Evolutionary conservation across 92 coral and sea anemone genomes (phyloP), one percentile per base, ranked within the genome.

Genomic region (Paragorgia papillata): DNA sequence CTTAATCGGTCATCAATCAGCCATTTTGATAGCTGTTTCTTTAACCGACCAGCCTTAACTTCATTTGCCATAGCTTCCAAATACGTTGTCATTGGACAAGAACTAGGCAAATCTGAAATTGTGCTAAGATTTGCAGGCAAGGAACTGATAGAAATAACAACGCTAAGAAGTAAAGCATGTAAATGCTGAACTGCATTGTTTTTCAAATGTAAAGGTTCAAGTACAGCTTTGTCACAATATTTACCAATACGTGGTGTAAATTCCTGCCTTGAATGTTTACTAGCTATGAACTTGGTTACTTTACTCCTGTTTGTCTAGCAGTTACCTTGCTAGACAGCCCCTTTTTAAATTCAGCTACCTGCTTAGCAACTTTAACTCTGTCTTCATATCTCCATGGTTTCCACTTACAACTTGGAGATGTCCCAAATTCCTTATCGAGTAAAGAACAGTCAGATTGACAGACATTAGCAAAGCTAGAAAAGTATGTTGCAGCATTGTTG

Each of bases 391-490:
- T 44, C 85, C 85, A 85, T 27, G 85, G 89, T 20, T 32, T 80
- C 85, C 89, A 85, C n/a, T 73, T 80, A 18, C 85, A 73, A 35
- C 54, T 21, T 0, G 57, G 74, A 20, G 78, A 28, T 25, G 14
- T 7, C 10, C 85, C 88, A 79, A 73, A 85, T 73, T 74, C 59
- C 43, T 71, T 84, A 65, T 28, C 61, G 2, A 81, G 51, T 21
- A 17, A 34, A 21, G 50, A 24, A 33, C 43, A 24, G 27, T 83
- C 83, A 65, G 55, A 37, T 33, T 58, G 68, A 44, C 49, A 73
- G 14, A 78, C 87, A 83, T 83, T 83, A 57, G 84, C 87, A 76
- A 83, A 83, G 24, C 79, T 78, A 25, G 87, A 77, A 76, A 76
- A 60, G 59, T 57, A 84, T 48, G 63, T 79, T 25, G 88, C 84